Evolutionary conservation across 2,888 invertebrate genomes (phyloP).

Genomic region (Cecidostiba fungosa): DNA sequence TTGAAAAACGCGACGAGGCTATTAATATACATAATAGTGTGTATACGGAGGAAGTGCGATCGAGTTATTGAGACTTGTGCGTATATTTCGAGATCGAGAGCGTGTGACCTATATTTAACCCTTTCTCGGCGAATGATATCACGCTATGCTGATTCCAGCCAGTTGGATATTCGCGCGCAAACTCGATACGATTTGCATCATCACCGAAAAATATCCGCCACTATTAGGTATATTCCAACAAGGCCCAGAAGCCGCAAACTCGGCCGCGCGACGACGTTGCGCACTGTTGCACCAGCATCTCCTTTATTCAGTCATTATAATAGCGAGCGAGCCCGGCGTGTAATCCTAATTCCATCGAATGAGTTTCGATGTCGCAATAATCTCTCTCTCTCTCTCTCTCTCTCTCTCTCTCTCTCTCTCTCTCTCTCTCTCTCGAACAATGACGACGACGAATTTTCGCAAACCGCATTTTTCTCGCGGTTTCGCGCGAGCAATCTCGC

Average conservation of each 20-base stretch:
- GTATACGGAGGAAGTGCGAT: slow-evolving; percentile 6
- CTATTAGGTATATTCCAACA: no score
- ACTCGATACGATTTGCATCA: no score
- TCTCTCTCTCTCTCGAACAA: slow-evolving; percentile 30
- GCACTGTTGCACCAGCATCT: slow-evolving; percentile 35
- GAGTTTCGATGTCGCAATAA: slow-evolving; percentile 43
- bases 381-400: no score
- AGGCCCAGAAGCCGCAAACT: background rate
- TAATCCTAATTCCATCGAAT: slow-evolving; percentile 56
- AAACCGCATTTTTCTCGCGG: slow-evolving; percentile 45
- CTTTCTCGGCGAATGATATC: background rate
- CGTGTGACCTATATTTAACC: slow-evolving; percentile 41
- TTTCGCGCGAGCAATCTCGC: slow-evolving; percentile 28
- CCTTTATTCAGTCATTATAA: slow-evolving; percentile 40
- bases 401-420: background rate
- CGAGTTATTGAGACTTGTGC: slow-evolving; percentile 41
- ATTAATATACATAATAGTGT: background rate
- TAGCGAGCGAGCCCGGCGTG: background rate
- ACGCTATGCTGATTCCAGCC: background rate
- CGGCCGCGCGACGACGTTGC: background rate
- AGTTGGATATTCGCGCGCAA: no score
- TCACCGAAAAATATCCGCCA: no score
- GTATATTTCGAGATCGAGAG: slow-evolving; percentile 37
- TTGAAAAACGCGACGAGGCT: background rate
- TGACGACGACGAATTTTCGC: slow-evolving; percentile 53